Evolutionary conservation across 2,113 vertebrate species (phyloP), one percentile per base, ranked within the genome.

Genomic region (Furnarius figulus): DNA sequence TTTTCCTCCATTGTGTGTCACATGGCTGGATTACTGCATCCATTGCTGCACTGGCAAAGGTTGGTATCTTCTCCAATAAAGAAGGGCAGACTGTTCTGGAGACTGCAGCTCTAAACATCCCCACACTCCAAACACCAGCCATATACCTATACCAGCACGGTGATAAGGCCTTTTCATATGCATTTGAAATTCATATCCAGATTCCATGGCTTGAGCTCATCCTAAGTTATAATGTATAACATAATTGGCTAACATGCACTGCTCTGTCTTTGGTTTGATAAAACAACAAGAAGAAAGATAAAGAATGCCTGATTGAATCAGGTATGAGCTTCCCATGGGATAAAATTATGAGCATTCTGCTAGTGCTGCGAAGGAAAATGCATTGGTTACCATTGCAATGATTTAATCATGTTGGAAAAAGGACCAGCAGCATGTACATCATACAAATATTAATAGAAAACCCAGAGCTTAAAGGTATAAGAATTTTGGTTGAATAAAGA

Each of bases 301-400:
- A 89, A 83, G 89, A 96, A 93, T 73, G 44, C 63, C 81, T 95
- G 91, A 96, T 80, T 96, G 92, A 97, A 97, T 93, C 85, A 94
- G 84, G 71, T 87, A 89, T 70, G 49, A 97, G 95, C 84, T 97
- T 96, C 90, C 96, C 86, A 74, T 22, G 31, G 77, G 70, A 93
- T 67, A 95, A 97, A 95, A 96, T 94, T 92, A 97, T 85, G 42
- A 90, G 87, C 95, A 93, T 97, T 97, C 96, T 89, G 87, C 87
- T 78, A 53, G 93, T 30, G 15, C 89, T 94, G 84, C 76, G 92
- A 95, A 97, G 95, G 87, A 90, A 97, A 97, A 97, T 31, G 61
- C 67, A 96, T 93, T 86, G 87, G 95, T 95, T 96, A 81, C 81
- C 20, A 58, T n/a, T 76, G 68, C 42, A 86, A 86, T 70, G 85